Evolutionary conservation across 2,888 invertebrate species (phyloP).

Genomic region (Apamea anceps): DNA sequence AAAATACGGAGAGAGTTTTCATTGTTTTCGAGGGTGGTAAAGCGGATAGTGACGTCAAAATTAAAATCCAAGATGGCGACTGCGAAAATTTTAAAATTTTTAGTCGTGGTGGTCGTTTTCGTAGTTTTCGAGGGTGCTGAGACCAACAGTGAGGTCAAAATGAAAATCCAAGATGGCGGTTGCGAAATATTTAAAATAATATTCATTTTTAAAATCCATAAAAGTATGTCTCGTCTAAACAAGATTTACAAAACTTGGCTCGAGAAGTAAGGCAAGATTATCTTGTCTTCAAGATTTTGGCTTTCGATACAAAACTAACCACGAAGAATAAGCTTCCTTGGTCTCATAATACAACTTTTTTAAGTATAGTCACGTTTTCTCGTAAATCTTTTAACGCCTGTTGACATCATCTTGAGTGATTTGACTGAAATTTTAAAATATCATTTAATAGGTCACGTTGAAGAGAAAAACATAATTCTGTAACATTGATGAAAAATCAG

Average conservation of each 20-base stretch:
- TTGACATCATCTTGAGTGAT: not conserved
- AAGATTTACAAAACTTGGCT: not conserved
- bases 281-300: not conserved
- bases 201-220: too few relatives aligned
- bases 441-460: not conserved
- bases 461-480: not conserved
- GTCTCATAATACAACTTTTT: not conserved
- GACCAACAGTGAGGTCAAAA: too few relatives aligned
- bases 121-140: too few relatives aligned
- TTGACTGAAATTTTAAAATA: not conserved
- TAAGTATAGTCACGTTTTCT: slow-evolving; percentile 28
- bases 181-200: too few relatives aligned
- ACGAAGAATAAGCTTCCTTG: not conserved
- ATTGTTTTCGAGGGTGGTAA: too few relatives aligned
- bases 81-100: too few relatives aligned
- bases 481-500: not conserved
- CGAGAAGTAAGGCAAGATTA: not conserved
- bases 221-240: not conserved
- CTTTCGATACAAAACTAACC: not conserved
- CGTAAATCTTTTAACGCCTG: not conserved
- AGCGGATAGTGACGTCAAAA: too few relatives aligned
- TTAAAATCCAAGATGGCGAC: too few relatives aligned
- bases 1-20: too few relatives aligned
- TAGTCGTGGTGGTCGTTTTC: too few relatives aligned
- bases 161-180: too few relatives aligned